Base-by-base conservation (phyloP, 2,113 vertebrate genomes). In the Oceanites oceanicus region DNA sequence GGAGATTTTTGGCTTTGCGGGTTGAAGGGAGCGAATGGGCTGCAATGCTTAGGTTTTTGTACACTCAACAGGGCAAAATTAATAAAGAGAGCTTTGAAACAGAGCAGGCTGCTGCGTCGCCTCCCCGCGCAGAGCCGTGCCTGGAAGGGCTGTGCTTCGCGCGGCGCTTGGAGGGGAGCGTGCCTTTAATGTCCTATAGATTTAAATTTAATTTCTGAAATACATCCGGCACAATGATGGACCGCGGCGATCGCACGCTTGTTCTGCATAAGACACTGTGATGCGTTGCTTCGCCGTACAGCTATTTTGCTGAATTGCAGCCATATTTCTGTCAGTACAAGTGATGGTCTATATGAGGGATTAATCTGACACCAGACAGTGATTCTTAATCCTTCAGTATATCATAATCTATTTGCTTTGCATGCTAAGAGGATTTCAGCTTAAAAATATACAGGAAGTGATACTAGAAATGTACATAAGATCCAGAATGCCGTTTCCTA, bases 381-480 rank as follows among this genome's bases (percentile, higher is more conserved):
- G 98, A 98, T 98, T 98, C 97, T 97, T 99, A 99, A 99, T 99
- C 99, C 99, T 98, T 98, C 97, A 97, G 98, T 98, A 99, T 99
- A 99, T 99, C 98, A 98, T 99, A 99, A 99, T 99, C 99, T 99
- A 98, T 99, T 99, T 99, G 99, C 98, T 99, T 98, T 98, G 98
- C 98, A 99, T 99, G 98, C 98, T 99, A 99, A 99, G 98, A 99
- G 98, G 99, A 99, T 99, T 99, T 99, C 97, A 97, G 97, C 97
- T 98, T 98, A 98, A 98, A 99, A 98, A 99, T 98, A 98, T 98
- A 99, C 98, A 98, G 98, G 98, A 98, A 98, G 96, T 95, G 97
- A 98, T 98, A 98, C 98, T 98, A 98, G 97, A 98, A 99, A 99
- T 98, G 98, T 98, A 98, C 97, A 98, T 97, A 98, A 98, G 97